These are phyloP conservation scores for Charanyca ferruginea DNA, from an alignment of 2,888 invertebrate genomes.

Conservation along the genomic window DNA sequence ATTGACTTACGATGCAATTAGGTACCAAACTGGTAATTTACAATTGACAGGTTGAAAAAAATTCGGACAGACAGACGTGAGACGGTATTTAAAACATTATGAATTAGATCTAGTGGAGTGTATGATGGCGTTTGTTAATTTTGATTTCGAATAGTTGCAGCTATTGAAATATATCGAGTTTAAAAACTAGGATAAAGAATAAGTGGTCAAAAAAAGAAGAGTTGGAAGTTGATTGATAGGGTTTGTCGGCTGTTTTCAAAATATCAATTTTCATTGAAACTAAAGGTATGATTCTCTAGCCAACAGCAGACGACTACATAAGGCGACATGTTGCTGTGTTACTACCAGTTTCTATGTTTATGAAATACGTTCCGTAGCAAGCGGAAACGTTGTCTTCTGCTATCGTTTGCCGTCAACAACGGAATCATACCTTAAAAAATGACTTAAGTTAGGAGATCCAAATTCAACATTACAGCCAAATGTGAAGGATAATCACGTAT, in stretches of 20 bases:
- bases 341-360: too few species aligned
- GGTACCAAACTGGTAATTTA: slow-evolving; percentile 65
- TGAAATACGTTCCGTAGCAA: too few species aligned
- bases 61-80: slow-evolving; percentile 36
- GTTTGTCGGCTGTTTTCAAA: background rate
- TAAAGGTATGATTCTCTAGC: too few species aligned
- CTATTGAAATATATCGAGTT: background rate
- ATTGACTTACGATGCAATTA: slow-evolving; percentile 67
- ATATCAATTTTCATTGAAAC: too few species aligned
- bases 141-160: slow-evolving; percentile 2
- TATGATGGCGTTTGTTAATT: slow-evolving; percentile 30
- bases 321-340: too few species aligned
- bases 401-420: too few species aligned
- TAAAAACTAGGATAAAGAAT: background rate
- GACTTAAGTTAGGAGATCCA: too few species aligned
- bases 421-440: too few species aligned
- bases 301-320: too few species aligned
- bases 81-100: slow-evolving; percentile 39
- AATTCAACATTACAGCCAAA: too few species aligned
- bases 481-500: too few species aligned
- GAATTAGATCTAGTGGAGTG: slow-evolving; percentile 37
- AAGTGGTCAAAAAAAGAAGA: background rate
- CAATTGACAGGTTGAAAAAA: slow-evolving; percentile 62
- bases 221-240: background rate
- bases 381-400: too few species aligned